phyloP scores from a whole-genome alignment of 2,797 vertebrate genomes.

The Sarcoramphus papa region DNA sequence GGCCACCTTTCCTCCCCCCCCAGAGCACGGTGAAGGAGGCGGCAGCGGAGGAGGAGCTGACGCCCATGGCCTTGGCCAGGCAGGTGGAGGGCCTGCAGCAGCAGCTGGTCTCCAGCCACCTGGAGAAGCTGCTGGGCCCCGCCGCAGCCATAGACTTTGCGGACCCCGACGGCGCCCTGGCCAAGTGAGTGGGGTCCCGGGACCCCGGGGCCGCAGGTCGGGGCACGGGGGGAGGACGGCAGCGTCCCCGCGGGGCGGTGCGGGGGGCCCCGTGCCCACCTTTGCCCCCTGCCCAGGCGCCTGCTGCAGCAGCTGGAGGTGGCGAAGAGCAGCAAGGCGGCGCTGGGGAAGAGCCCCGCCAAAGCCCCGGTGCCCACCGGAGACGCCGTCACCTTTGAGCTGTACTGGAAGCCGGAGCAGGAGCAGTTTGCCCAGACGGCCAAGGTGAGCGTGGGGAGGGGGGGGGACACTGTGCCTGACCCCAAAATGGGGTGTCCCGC shows the following conservation, averaged over 20 bases:
- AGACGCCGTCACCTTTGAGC: slow-evolving; percentile 86
- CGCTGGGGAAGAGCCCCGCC: slow-evolving; percentile 61
- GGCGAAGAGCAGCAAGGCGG: slow-evolving; percentile 75
- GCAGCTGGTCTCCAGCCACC: slow-evolving; percentile 85
- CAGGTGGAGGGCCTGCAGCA: slow-evolving; percentile 88
- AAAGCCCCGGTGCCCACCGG: slow-evolving; percentile 66
- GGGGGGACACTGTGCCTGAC: too few relatives aligned
- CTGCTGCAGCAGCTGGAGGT: slow-evolving; percentile 90
- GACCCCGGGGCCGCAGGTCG: not conserved
- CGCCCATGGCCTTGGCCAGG: slow-evolving; percentile 85
- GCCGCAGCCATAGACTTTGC: not conserved
- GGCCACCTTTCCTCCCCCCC: not conserved
- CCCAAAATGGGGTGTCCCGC: not conserved
- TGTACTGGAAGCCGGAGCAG: slow-evolving; percentile 92
- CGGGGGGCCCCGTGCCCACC: slow-evolving; percentile 66
- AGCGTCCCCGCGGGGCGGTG: slow-evolving; percentile 62
- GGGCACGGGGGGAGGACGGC: slow-evolving; percentile 79
- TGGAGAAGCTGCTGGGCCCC: not conserved
- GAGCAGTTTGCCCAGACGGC: slow-evolving; percentile 85
- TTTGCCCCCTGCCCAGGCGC: slow-evolving; percentile 72
- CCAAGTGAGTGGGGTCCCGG: not conserved
- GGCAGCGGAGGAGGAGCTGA: slow-evolving; percentile 85
- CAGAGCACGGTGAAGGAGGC: slow-evolving; percentile 84
- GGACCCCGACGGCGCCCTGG: not conserved
- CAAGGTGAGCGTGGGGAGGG: too few relatives aligned